phyloP scores from a whole-genome alignment of 2,797 vertebrate genomes.

The Melanogrammus aeglefinus region DNA sequence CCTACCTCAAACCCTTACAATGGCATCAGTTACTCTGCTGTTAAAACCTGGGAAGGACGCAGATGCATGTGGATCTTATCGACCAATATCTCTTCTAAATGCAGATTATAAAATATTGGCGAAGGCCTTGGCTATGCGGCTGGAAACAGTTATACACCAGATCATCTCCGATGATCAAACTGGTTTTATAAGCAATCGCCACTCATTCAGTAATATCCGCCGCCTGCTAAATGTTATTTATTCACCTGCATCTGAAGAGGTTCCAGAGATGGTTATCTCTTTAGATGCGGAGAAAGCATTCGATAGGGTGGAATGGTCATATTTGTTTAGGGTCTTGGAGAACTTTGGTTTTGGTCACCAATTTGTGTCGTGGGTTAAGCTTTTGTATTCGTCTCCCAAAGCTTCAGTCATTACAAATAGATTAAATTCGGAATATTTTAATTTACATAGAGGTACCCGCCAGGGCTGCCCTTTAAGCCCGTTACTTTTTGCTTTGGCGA shows the following conservation, averaged over 20 bases:
- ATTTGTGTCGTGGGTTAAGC: too few relatives aligned
- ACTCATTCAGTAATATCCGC: constrained; percentile 3
- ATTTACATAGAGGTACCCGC: too few relatives aligned
- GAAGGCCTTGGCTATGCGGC: background rate
- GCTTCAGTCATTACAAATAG: too few relatives aligned
- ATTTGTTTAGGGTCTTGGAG: too few relatives aligned
- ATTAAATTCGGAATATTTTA: too few relatives aligned
- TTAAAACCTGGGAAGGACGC: background rate
- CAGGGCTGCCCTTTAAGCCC: too few relatives aligned
- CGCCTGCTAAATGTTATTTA: background rate
- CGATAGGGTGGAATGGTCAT: too few relatives aligned
- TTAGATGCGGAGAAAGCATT: background rate
- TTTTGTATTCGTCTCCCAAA: too few relatives aligned
- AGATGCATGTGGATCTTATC: background rate
- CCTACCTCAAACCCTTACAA: too few relatives aligned
- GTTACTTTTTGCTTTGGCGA: too few relatives aligned
- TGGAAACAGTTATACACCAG: background rate
- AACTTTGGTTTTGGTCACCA: too few relatives aligned
- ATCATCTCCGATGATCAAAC: background rate
- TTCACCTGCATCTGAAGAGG: background rate
- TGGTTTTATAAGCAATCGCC: background rate
- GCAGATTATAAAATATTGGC: constrained; percentile 1
- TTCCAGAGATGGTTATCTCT: background rate
- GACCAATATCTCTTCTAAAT: background rate
- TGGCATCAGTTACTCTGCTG: too few relatives aligned